phyloP scores from a whole-genome alignment of 2,113 vertebrate species.

The Elephas maximus region DNA sequence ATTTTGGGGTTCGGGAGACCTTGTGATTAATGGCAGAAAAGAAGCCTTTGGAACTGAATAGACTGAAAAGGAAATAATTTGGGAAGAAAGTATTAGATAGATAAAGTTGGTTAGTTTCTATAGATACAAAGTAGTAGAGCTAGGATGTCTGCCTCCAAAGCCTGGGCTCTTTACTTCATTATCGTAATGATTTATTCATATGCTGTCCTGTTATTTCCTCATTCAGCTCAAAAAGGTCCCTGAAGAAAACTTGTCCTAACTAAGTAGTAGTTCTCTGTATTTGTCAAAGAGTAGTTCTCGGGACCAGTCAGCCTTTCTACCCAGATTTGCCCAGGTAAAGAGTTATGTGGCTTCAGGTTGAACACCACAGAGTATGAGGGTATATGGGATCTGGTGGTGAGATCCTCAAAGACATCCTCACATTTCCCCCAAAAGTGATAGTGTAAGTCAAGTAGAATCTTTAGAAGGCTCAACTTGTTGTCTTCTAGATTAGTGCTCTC shows the following conservation, averaged over 20 bases:
- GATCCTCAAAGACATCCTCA: not conserved
- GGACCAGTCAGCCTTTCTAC: not conserved
- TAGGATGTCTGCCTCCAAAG: too few relatives aligned
- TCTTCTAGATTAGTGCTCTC: not conserved
- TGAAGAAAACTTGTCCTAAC: not conserved
- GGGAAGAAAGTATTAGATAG: not conserved
- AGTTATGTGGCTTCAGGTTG: not conserved
- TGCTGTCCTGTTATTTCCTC: not conserved
- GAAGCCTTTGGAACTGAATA: not conserved
- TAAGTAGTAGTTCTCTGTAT: not conserved
- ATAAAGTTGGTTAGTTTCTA: not conserved
- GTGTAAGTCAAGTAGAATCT: not conserved
- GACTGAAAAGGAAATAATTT: not conserved
- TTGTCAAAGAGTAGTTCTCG: not conserved
- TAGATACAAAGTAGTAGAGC: not conserved
- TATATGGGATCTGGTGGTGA: not conserved
- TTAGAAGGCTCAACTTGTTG: not conserved
- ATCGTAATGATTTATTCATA: not conserved
- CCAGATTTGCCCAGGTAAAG: not conserved
- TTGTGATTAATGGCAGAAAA: not conserved
- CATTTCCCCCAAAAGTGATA: not conserved
- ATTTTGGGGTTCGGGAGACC: not conserved
- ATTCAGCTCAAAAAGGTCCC: not conserved
- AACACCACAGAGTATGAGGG: not conserved
- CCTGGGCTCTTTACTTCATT: not conserved